Base-by-base conservation (phyloP, 1,140 invertebrate species). In the Varroa destructor region DNA sequence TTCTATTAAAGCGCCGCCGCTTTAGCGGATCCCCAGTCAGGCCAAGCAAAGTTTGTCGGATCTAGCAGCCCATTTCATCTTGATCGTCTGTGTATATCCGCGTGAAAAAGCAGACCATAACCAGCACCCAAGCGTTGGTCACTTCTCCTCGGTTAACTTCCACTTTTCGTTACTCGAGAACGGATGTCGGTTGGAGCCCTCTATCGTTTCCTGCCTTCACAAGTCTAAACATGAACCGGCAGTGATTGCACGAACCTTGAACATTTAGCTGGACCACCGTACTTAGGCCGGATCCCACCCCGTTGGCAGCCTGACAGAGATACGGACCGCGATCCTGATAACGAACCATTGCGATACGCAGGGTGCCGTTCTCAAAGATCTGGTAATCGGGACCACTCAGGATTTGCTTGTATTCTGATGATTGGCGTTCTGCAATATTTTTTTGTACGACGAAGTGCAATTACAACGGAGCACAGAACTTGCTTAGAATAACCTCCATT, bases 221-320 rank as follows among this genome's bases (percentile, higher is more conserved):
- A 8, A 51, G 46, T 5, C 46, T 8, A 25, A 25, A 25, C 25
- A 25, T 25, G 25, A 25, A 25, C 25, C 25, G 25, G 25, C 46
- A 51, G 46, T 51, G 8, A 8, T 51, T 51, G 46, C 4, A 51
- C 46, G 46, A 51, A 81, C 81, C 76, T 56, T 79, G 77, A 6
- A 83, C 80, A 0, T 75, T 78, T 0, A 83, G 77, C 40, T 77
- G 75, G 0, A 82, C 76, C 36, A 81, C 78, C 75, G 80, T 81
- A 72, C 82, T 82, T 56, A 82, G 76, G 37, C 77, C 79, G 56
- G 78, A 75, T 36, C 81, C 81, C n/a, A 83, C 77, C 6, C 78
- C 76, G 74, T 83, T 83, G 71, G 77, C 77, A 0, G 80, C 79
- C 64, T 80, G 79, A 74, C 81, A 82, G 8, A 81, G 73, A 74